These are phyloP conservation scores for Narcine bancroftii DNA, from an alignment of 2,113 vertebrate genomes.

Conservation along the genomic window DNA sequence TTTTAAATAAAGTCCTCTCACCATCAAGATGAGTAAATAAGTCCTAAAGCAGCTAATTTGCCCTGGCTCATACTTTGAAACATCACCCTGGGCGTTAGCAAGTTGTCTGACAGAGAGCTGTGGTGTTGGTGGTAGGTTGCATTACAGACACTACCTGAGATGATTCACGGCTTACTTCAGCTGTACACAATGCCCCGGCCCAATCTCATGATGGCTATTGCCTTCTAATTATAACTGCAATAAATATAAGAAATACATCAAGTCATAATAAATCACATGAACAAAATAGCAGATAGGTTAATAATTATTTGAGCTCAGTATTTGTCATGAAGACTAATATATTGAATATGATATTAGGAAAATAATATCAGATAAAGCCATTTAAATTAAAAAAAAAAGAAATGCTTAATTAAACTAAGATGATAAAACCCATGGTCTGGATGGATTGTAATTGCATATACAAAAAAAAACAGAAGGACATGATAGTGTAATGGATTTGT, in stretches of 20 bases:
- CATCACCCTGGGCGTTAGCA: constrained; percentile 16
- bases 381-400: not conserved
- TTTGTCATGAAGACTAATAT: not conserved
- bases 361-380: not conserved
- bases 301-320: not conserved
- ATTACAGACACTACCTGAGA: not conserved
- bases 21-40: not conserved
- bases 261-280: not conserved
- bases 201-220: not conserved
- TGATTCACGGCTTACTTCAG: not conserved
- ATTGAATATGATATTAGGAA: not conserved
- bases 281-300: not conserved
- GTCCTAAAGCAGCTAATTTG: constrained; percentile 21
- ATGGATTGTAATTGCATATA: not conserved
- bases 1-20: constrained; percentile 15
- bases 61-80: not conserved
- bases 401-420: not conserved
- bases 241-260: not conserved
- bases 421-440: not conserved
- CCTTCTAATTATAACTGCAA: not conserved
- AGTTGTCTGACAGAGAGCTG: not conserved
- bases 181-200: not conserved
- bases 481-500: too few species aligned
- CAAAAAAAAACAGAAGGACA: not conserved
- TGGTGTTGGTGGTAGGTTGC: constrained; percentile 3